Percentiles rank a stretch among this genome's conserved stretches.
Conservation (phyloP, 2,888 invertebrate genomes). For the Xestobium rufovillosum region DNA sequence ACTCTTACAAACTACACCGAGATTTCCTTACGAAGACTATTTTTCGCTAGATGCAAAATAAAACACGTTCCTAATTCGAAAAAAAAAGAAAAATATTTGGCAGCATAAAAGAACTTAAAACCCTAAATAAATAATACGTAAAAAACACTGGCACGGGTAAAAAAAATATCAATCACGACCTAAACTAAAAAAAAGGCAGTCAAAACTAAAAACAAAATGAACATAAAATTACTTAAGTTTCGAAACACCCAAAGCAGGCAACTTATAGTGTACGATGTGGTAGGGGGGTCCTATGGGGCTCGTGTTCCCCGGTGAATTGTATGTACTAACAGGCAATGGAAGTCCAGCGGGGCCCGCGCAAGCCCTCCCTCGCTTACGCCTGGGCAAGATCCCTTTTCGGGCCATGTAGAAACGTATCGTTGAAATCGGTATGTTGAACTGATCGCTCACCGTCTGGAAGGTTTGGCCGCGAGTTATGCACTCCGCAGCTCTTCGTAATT, state of each 20-base stretch:
- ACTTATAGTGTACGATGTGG: conserved; percentile 70
- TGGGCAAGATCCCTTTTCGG: conserved; percentile 72
- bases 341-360: conserved; percentile 46
- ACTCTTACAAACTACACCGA: conserved; percentile 1
- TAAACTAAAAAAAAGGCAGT: conserved; percentile 14
- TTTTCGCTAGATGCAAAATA: conserved; percentile 13
- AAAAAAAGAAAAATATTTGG: conserved; percentile 24
- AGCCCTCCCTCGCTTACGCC: conserved; percentile 65
- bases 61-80: too few species aligned
- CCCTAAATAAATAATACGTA: conserved; percentile 19
- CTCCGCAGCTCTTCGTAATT: conserved; percentile 72
- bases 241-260: conserved; percentile 56
- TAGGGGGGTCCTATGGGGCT: conserved; percentile 67
- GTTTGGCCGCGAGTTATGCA: conserved; percentile 82
- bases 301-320: conserved; percentile 42
- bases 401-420: conserved; percentile 86
- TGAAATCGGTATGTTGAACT: conserved; percentile 81
- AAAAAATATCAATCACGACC: conserved; percentile 14
- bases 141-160: conserved; percentile 15
- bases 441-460: conserved; percentile 79
- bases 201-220: conserved; percentile 12
- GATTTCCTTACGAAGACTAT: conserved; percentile 21
- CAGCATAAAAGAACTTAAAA: conserved; percentile 23
- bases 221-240: conserved; percentile 38
- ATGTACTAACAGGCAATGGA: conserved; percentile 33